phyloP scores from a whole-genome alignment of 1,140 invertebrate species.

The Pantala flavescens region DNA sequence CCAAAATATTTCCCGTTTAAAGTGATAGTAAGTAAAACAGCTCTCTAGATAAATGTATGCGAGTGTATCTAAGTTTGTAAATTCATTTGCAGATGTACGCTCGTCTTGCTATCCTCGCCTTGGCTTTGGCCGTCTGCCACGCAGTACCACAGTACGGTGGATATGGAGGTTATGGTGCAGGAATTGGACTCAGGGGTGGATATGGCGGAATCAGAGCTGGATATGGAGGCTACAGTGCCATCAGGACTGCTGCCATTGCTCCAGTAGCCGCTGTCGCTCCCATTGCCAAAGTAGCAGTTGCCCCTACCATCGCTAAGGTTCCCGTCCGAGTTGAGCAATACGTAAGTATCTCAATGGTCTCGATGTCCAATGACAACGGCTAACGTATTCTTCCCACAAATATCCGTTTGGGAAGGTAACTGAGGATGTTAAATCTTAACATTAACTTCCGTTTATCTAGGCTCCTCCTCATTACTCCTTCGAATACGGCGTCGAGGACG shows the following conservation, averaged over 20 bases:
- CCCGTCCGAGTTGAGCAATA: too few relatives aligned
- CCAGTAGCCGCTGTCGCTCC: neutral
- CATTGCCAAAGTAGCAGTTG: neutral
- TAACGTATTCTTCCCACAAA: too few relatives aligned
- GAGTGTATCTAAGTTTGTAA: too few relatives aligned
- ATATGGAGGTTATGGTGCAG: neutral
- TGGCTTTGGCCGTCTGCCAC: neutral
- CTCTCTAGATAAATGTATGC: too few relatives aligned
- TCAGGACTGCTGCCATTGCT: neutral
- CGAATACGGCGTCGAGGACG: too few relatives aligned
- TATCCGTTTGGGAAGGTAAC: too few relatives aligned
- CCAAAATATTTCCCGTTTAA: too few relatives aligned
- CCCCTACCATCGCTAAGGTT: neutral
- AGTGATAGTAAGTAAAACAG: too few relatives aligned
- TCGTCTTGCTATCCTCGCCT: neutral
- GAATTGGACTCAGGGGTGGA: neutral
- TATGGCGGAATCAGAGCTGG: neutral
- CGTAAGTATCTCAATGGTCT: too few relatives aligned
- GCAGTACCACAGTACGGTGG: neutral
- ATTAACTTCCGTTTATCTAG: slow-evolving; percentile 36
- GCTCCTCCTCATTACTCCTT: too few relatives aligned
- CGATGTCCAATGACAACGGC: too few relatives aligned
- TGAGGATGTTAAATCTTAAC: too few relatives aligned
- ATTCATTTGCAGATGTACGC: neutral
- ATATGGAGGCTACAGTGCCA: neutral